These are phyloP conservation scores for Dicaeum eximium DNA, from an alignment of 2,113 vertebrate species.

Conservation along the genomic window DNA sequence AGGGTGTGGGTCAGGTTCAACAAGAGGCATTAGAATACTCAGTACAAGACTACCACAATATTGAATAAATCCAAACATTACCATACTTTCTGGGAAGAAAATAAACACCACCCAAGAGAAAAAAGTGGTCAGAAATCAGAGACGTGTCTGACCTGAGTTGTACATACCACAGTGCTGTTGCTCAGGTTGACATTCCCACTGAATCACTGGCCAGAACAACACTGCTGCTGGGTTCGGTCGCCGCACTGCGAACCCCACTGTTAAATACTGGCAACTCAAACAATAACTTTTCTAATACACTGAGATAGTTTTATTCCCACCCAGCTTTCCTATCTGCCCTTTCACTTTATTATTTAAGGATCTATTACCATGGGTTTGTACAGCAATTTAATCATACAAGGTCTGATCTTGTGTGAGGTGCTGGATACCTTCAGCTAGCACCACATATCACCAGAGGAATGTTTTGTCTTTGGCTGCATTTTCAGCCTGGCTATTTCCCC, in stretches of 20 bases:
- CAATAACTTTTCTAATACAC: neutral
- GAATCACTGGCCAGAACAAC: neutral
- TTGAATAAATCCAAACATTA: conserved; percentile 29
- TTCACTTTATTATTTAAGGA: conserved; percentile 49
- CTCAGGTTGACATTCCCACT: neutral
- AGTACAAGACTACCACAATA: neutral
- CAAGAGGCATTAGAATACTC: neutral
- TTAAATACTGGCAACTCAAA: conserved; percentile 21
- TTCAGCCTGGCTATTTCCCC: conserved; percentile 7
- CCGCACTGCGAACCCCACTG: accelerated
- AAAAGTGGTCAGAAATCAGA: conserved; percentile 33
- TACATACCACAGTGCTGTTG: neutral
- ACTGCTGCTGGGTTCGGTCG: neutral
- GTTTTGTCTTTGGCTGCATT: conserved; percentile 38
- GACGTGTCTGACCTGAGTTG: conserved; percentile 10
- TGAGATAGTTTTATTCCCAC: conserved; percentile 16
- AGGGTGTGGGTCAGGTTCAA: neutral
- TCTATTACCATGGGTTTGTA: conserved; percentile 4
- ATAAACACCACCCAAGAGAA: conserved; percentile 36
- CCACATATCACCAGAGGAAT: conserved; percentile 13
- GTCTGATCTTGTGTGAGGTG: conserved; percentile 16
- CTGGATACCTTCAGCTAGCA: conserved; percentile 18
- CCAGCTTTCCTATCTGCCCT: conserved; percentile 28
- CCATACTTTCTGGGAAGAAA: conserved; percentile 49
- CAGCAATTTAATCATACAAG: conserved; percentile 36